phyloP scores from a whole-genome alignment of 2,797 vertebrate genomes.

The Sebastes steindachneri region DNA sequence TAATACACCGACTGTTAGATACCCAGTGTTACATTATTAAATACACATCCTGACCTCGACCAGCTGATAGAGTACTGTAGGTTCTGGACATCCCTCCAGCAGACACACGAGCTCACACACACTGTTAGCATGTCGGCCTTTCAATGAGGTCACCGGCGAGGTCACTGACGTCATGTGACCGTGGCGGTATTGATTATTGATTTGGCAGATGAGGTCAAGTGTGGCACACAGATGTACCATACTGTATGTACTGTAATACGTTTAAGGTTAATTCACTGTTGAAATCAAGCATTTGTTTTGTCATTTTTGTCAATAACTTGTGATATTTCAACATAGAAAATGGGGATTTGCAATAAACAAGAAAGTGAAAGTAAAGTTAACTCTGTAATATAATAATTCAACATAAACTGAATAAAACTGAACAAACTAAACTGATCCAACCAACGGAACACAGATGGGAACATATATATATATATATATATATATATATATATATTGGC shows the following conservation, averaged over 20 bases:
- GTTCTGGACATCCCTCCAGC: neutral
- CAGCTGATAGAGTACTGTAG: no score
- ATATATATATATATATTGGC: no score
- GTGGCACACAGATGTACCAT: neutral
- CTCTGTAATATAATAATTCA: neutral
- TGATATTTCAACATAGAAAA: neutral
- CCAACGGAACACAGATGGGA: neutral
- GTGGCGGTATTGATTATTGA: constrained; percentile 31
- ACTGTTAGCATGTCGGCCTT: neutral
- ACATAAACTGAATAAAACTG: neutral
- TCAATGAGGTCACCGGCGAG: constrained; percentile 19
- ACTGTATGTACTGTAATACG: neutral
- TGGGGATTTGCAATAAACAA: neutral
- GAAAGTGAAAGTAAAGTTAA: neutral
- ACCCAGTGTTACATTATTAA: neutral
- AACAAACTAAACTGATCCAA: neutral
- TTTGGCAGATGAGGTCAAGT: neutral
- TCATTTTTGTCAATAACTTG: neutral
- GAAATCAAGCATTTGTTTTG: neutral
- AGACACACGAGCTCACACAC: neutral
- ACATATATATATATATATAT: no score
- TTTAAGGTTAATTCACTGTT: neutral
- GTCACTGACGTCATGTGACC: constrained; percentile 9
- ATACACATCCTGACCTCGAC: neutral
- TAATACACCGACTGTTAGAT: neutral